Conservation (phyloP, 1,140 invertebrate species). For the Trichonephila inaurata region DNA sequence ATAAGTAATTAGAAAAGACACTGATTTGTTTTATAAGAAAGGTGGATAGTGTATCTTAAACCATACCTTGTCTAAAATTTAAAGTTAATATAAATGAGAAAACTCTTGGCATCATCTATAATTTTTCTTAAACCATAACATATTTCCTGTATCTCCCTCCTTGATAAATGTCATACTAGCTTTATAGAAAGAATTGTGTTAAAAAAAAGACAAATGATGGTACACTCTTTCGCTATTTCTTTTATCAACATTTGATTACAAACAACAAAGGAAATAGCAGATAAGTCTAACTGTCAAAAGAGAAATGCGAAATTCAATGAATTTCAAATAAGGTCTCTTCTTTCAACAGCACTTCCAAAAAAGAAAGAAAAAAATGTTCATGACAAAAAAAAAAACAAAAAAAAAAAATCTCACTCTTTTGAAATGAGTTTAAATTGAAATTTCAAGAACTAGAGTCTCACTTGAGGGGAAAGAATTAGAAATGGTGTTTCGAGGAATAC, state of each 20-base stretch:
- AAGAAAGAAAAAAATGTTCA: neutral
- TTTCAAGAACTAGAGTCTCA: neutral
- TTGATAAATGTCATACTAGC: too few relatives aligned
- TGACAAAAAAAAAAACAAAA: neutral
- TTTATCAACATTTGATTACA: neutral
- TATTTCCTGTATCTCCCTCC: neutral
- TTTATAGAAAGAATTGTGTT: too few relatives aligned
- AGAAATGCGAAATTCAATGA: constrained; percentile 10
- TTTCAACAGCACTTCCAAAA: neutral
- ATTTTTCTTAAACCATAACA: neutral
- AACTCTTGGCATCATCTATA: too few relatives aligned
- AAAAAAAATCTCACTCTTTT: neutral
- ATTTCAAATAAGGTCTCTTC: neutral
- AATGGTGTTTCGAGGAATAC: neutral
- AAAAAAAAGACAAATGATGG: neutral
- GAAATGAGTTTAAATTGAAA: neutral
- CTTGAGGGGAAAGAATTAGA: too few relatives aligned
- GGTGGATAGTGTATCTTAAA: neutral
- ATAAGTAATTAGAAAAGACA: too few relatives aligned
- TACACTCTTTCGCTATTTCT: neutral
- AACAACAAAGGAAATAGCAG: neutral
- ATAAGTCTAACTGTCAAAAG: neutral
- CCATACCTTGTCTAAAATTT: too few relatives aligned
- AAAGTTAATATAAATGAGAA: too few relatives aligned
- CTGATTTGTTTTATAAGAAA: neutral